These are phyloP conservation scores for Drosophila prostipennis DNA, from an alignment of 2,888 invertebrate genomes.

Conservation along the genomic window DNA sequence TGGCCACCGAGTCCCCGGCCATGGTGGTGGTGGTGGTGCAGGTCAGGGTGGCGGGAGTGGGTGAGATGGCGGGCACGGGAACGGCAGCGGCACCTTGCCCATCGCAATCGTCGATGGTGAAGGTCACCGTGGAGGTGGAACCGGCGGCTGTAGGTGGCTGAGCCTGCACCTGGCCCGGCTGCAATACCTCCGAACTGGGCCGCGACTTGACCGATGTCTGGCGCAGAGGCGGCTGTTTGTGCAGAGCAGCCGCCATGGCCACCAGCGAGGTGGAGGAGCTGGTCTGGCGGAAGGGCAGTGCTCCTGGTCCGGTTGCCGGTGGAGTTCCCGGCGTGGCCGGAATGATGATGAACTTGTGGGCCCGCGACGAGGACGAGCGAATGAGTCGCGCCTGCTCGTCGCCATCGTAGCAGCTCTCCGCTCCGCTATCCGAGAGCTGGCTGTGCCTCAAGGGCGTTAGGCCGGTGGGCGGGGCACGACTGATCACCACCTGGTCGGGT, in stretches of 20 bases:
- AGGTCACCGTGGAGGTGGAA: conserved; percentile 73
- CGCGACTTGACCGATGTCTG: conserved; percentile 62
- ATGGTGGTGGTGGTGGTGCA: conserved; percentile 69
- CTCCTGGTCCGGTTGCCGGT: conserved; percentile 8
- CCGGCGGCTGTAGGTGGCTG: conserved; percentile 37
- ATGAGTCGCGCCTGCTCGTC: conserved; percentile 82
- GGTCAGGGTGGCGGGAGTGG: conserved; percentile 58
- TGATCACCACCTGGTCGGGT: conserved; percentile 50
- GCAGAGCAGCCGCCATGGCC: conserved; percentile 63
- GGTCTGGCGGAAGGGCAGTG: conserved; percentile 67
- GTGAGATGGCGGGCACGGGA: conserved; percentile 26
- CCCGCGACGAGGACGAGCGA: conserved; percentile 76
- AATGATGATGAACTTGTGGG: conserved; percentile 83
- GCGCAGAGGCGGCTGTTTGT: conserved; percentile 52
- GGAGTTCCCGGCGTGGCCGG: conserved; percentile 76
- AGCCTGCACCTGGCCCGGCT: conserved; percentile 51
- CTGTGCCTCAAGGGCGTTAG: conserved; percentile 74
- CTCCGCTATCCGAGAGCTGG: conserved; percentile 80
- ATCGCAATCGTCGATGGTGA: conserved; percentile 70
- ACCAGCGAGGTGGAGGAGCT: conserved; percentile 74
- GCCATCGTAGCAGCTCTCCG: conserved; percentile 76
- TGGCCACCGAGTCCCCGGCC: conserved; percentile 56
- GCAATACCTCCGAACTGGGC: conserved; percentile 71
- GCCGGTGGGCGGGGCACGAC: conserved; percentile 55
- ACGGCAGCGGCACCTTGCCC: background rate